phyloP scores from a whole-genome alignment of 2,888 invertebrate species.

The Entomobrya proxima region DNA sequence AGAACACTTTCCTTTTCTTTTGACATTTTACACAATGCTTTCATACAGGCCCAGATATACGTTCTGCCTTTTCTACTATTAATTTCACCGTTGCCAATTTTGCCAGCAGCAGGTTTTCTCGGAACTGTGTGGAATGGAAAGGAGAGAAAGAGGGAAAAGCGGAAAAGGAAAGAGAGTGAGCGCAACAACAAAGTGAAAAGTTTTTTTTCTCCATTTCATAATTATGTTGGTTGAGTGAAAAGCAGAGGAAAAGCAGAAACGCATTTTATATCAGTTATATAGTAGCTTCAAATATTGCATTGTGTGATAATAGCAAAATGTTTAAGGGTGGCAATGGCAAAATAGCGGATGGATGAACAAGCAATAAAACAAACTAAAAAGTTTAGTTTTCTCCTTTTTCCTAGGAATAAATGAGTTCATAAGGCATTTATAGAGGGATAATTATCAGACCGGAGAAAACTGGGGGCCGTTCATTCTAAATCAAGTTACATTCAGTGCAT shows the following conservation, averaged over 20 bases:
- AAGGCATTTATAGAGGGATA: slow-evolving; percentile 21
- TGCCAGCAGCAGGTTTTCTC: slow-evolving; percentile 34
- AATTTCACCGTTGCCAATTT: slow-evolving; percentile 33
- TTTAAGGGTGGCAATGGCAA: slow-evolving; percentile 1
- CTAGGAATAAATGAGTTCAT: slow-evolving; percentile 18
- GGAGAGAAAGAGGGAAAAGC: neutral
- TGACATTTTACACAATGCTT: slow-evolving; percentile 19
- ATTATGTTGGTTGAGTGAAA: slow-evolving; percentile 40
- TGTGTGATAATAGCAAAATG: slow-evolving; percentile 3
- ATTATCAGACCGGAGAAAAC: slow-evolving; percentile 13
- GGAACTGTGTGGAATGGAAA: neutral
- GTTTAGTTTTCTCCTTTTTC: slow-evolving; percentile 25
- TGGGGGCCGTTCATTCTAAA: neutral
- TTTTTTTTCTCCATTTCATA: slow-evolving; percentile 52
- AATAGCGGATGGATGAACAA: slow-evolving; percentile 36
- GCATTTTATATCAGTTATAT: neutral
- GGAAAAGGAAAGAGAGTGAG: neutral
- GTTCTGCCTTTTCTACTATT: neutral
- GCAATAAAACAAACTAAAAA: slow-evolving; percentile 51
- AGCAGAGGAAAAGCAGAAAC: neutral
- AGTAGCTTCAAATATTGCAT: neutral
- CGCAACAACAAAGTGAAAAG: slow-evolving; percentile 56
- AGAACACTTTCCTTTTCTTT: slow-evolving; percentile 38
- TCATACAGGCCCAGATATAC: neutral
- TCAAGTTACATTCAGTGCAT: neutral